Evolutionary conservation across 2,797 vertebrate genomes (phyloP).

Genomic region (Enteromius mattozi): DNA sequence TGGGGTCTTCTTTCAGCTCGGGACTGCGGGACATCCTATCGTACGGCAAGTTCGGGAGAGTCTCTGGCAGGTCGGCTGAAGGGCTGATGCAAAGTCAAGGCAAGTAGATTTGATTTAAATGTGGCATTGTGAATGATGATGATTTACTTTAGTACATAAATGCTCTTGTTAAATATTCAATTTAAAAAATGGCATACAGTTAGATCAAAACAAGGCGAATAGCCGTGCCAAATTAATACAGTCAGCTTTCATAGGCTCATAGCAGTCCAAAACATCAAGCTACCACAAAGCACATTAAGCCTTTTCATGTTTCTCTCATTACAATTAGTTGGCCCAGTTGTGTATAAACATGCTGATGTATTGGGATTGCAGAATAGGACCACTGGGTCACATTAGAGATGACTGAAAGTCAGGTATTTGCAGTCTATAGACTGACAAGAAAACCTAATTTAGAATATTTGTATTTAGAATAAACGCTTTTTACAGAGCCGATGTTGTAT

Average conservation of each 20-base stretch:
- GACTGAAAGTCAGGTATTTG: not conserved
- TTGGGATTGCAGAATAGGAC: constrained; percentile 7
- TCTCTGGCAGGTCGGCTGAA: constrained; percentile 29
- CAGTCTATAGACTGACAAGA: not conserved
- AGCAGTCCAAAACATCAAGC: not conserved
- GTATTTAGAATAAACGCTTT: not conserved
- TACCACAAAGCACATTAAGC: constrained; percentile 17
- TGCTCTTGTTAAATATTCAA: not conserved
- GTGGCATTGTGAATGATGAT: not conserved
- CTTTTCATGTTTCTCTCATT: constrained; percentile 16
- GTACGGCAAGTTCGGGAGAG: constrained; percentile 49
- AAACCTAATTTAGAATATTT: not conserved
- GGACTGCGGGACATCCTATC: constrained; percentile 98
- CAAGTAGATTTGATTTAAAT: not conserved
- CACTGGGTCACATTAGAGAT: constrained; percentile 21
- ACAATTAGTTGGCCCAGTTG: constrained; percentile 3
- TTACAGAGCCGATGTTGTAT: not conserved
- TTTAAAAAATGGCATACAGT: not conserved
- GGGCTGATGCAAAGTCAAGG: constrained; percentile 5
- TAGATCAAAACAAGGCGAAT: not conserved
- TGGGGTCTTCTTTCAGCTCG: constrained; percentile 96
- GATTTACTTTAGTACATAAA: not conserved
- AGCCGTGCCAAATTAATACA: not conserved
- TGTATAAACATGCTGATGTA: constrained; percentile 35
- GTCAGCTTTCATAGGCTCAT: not conserved